These are phyloP conservation scores for Orius insidiosus DNA, from an alignment of 1,140 invertebrate genomes.

Conservation along the genomic window DNA sequence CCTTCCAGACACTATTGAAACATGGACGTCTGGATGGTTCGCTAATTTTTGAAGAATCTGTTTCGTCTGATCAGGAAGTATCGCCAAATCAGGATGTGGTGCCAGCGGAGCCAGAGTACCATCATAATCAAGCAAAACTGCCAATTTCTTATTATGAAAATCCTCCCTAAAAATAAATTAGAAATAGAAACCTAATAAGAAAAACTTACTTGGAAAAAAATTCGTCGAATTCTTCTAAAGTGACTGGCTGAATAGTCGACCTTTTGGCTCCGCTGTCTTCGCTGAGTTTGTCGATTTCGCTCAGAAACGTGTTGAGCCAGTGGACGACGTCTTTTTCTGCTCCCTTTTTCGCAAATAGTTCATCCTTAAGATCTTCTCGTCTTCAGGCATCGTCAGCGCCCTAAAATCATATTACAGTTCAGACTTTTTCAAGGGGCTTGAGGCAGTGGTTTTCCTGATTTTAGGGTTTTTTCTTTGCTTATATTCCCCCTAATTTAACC, in stretches of 20 bases:
- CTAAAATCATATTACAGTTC: too few species aligned
- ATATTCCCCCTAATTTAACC: too few species aligned
- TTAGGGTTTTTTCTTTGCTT: too few species aligned
- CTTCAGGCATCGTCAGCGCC: constrained; percentile 75
- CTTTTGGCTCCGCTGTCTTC: constrained; percentile 61
- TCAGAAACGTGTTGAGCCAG: constrained; percentile 76
- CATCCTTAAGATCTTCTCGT: constrained; percentile 73
- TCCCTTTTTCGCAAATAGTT: constrained; percentile 64
- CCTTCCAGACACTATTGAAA: constrained; percentile 71
- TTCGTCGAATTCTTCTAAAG: constrained; percentile 73
- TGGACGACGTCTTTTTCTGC: constrained; percentile 68
- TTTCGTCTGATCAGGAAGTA: constrained; percentile 66
- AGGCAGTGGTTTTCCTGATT: too few species aligned
- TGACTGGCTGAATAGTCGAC: constrained; percentile 66
- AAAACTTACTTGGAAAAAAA: constrained; percentile 56
- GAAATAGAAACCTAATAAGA: too few species aligned
- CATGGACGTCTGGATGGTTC: constrained; percentile 75
- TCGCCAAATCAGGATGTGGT: constrained; percentile 72
- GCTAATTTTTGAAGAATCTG: constrained; percentile 63
- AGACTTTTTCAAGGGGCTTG: too few species aligned
- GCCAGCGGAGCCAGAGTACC: constrained; percentile 77
- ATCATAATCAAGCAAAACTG: constrained; percentile 73
- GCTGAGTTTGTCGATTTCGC: constrained; percentile 58
- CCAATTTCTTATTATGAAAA: constrained; percentile 65
- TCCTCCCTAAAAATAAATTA: constrained; percentile 51